These are phyloP conservation scores for Acanthococcus lagerstroemiae DNA, from an alignment of 2,888 invertebrate species.

Conservation along the genomic window DNA sequence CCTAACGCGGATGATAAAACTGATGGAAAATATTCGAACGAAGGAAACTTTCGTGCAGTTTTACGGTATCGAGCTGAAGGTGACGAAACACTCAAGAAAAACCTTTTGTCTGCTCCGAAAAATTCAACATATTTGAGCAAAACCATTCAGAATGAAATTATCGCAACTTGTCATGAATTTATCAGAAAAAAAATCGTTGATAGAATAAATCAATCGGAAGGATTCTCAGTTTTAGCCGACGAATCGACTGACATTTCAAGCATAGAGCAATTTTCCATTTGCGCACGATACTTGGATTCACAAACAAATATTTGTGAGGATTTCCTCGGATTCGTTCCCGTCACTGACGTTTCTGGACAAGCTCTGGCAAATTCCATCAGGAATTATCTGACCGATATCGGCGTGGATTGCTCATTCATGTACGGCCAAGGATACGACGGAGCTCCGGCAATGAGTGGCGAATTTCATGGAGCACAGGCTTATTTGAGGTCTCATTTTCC, in stretches of 20 bases:
- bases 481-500: too few species aligned
- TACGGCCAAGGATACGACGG: too few species aligned
- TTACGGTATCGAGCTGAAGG: too few species aligned
- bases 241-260: not conserved
- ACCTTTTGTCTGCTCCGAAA: too few species aligned
- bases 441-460: too few species aligned
- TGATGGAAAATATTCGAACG: too few species aligned
- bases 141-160: not conserved
- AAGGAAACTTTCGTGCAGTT: too few species aligned
- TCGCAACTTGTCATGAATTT: not conserved
- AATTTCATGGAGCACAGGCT: too few species aligned
- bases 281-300: not conserved
- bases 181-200: not conserved
- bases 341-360: conserved; percentile 3
- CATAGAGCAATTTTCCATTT: not conserved
- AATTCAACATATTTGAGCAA: conserved; percentile 9
- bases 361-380: not conserved
- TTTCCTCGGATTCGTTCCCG: not conserved
- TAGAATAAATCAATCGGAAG: not conserved
- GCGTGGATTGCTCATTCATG: conserved; percentile 31
- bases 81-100: too few species aligned
- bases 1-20: too few species aligned
- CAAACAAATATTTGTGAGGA: not conserved
- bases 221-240: not conserved
- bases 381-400: not conserved